phyloP scores from a whole-genome alignment of 2,888 invertebrate genomes.

The Elegia similella region DNA sequence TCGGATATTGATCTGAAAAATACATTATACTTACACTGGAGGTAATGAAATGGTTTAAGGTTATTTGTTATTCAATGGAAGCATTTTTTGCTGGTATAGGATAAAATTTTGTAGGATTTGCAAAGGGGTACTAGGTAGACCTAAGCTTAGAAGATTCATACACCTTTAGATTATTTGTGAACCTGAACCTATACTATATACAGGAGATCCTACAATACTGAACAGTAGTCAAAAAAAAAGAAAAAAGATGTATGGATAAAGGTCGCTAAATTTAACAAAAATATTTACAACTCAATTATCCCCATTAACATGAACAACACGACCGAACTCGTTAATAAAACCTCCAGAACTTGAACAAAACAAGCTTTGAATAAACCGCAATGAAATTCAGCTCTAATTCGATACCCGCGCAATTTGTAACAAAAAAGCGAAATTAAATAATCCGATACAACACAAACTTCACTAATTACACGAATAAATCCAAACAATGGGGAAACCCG shows the following conservation, averaged over 20 bases:
- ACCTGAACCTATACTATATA: no score
- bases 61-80: no score
- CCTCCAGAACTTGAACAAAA: slow-evolving; percentile 39
- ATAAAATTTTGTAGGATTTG: no score
- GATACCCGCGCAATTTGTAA: slow-evolving; percentile 64
- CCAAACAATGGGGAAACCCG: slow-evolving; percentile 69
- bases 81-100: no score
- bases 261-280: background rate
- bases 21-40: no score
- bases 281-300: slow-evolving; percentile 11
- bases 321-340: slow-evolving; percentile 15
- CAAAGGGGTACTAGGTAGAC: no score
- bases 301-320: slow-evolving; percentile 15
- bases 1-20: no score
- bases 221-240: background rate
- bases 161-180: no score
- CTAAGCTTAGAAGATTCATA: no score
- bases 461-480: slow-evolving; percentile 80
- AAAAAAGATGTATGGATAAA: background rate
- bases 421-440: slow-evolving; percentile 69
- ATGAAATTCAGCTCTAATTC: slow-evolving; percentile 58
- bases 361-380: slow-evolving; percentile 32
- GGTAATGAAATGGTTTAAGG: no score
- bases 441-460: slow-evolving; percentile 75
- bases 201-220: no score